Conservation (phyloP, 2,888 invertebrate genomes). For the Koerneria pararmatus region DNA sequence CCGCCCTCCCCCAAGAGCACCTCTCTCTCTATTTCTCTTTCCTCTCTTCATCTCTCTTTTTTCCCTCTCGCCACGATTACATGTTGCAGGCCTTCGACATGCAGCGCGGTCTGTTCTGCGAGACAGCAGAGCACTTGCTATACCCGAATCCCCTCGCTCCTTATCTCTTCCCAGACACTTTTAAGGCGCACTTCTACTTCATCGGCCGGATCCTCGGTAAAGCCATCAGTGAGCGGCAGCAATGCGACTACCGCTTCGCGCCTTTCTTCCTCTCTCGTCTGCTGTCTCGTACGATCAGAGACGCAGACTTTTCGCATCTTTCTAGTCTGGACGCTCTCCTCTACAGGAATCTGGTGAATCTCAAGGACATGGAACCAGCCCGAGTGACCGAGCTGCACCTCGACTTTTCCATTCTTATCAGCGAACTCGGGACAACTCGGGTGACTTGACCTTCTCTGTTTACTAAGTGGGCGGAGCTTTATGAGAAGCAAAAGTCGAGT, state of each 20-base stretch:
- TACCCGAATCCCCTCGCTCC: slow-evolving; percentile 93
- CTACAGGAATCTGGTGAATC: slow-evolving; percentile 64
- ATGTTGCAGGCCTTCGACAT: slow-evolving; percentile 83
- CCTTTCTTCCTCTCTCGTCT: slow-evolving; percentile 89
- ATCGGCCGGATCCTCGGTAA: slow-evolving; percentile 90
- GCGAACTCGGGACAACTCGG: slow-evolving; percentile 30
- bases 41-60: too few relatives aligned
- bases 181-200: slow-evolving; percentile 77
- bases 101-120: slow-evolving; percentile 64
- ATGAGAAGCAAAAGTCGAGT: too few relatives aligned
- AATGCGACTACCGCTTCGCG: slow-evolving; percentile 89
- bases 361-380: slow-evolving; percentile 15
- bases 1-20: too few relatives aligned
- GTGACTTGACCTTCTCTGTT: slow-evolving; percentile 10
- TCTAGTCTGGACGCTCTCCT: slow-evolving; percentile 83
- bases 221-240: slow-evolving; percentile 84
- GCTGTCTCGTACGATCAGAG: slow-evolving; percentile 67
- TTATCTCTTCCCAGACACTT: slow-evolving; percentile 61
- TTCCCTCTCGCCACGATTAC: too few relatives aligned
- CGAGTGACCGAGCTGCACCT: slow-evolving; percentile 27
- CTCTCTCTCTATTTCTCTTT: too few relatives aligned
- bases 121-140: slow-evolving; percentile 65
- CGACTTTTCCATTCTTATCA: slow-evolving; percentile 39
- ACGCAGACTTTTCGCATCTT: slow-evolving; percentile 59
- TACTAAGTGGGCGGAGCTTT: too few relatives aligned